phyloP scores from a whole-genome alignment of 2,797 vertebrate genomes.

The Rhinogobio ventralis region DNA sequence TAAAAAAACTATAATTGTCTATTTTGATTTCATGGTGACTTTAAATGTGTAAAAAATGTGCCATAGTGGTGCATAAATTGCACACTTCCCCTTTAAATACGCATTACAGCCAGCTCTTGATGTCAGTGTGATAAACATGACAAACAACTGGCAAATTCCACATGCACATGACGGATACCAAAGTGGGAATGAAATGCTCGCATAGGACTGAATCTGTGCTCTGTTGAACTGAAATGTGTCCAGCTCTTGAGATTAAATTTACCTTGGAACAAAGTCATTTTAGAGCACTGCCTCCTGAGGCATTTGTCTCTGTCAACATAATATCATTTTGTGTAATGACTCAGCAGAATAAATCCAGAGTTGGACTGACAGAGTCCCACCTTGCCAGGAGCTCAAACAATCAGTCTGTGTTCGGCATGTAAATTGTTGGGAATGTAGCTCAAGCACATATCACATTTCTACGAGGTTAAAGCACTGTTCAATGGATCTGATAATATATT shows the following conservation, averaged over 20 bases:
- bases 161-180: conserved; percentile 31
- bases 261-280: conserved; percentile 65
- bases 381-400: conserved; percentile 48
- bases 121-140: conserved; percentile 58
- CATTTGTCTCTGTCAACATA: conserved; percentile 76
- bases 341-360: conserved; percentile 70
- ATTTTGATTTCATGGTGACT: neutral
- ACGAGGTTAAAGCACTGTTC: neutral
- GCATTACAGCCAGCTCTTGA: neutral
- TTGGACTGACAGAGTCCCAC: conserved; percentile 69
- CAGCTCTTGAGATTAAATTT: conserved; percentile 68
- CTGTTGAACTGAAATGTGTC: conserved; percentile 59
- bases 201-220: conserved; percentile 62
- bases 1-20: neutral
- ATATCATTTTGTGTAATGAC: conserved; percentile 72
- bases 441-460: neutral
- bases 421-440: neutral
- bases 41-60: neutral
- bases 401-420: conserved; percentile 43
- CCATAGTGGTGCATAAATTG: neutral
- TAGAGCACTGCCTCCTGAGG: conserved; percentile 65
- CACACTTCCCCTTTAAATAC: neutral
- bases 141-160: conserved; percentile 62
- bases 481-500: neutral
- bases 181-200: conserved; percentile 53